Percentiles rank a stretch among this genome's conserved stretches.
phyloP scores from a whole-genome alignment of 2,797 vertebrate genomes.

The Acipenser transmontanus region DNA sequence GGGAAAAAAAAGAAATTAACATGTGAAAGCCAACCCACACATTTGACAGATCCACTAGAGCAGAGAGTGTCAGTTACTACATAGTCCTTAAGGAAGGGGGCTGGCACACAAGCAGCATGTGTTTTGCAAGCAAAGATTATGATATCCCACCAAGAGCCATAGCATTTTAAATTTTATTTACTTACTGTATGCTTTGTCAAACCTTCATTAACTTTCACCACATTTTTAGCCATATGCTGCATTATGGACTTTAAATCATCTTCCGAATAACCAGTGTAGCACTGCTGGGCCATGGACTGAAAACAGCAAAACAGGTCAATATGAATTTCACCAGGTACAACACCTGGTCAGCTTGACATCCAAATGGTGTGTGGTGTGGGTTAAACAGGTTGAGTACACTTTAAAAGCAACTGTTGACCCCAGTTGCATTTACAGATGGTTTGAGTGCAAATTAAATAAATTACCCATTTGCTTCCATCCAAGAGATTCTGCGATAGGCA shows the following conservation, averaged over 20 bases:
- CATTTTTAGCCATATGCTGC: conserved; percentile 63
- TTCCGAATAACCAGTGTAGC: conserved; percentile 55
- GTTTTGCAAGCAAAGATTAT: not conserved
- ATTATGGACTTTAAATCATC: conserved; percentile 52
- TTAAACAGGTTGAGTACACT: not conserved
- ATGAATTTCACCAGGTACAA: not conserved
- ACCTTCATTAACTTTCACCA: conserved; percentile 50
- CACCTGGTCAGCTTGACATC: not conserved
- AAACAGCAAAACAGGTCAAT: not conserved
- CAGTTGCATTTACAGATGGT: not conserved
- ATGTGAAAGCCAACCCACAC: not conserved
- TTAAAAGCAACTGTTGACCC: not conserved
- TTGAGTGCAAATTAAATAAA: not conserved
- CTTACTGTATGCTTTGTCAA: conserved; percentile 54
- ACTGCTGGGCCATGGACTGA: conserved; percentile 52
- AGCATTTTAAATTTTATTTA: no score
- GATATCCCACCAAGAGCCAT: not conserved
- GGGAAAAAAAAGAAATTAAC: no score
- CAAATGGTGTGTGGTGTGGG: no score
- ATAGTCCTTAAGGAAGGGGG: not conserved
- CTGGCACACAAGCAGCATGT: not conserved
- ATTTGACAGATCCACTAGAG: not conserved
- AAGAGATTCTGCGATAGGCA: conserved; percentile 79
- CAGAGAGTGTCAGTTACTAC: not conserved
- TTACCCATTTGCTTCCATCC: conserved; percentile 72